These are phyloP conservation scores for Pithys albifrons DNA, from an alignment of 2,113 vertebrate genomes.

Conservation along the genomic window DNA sequence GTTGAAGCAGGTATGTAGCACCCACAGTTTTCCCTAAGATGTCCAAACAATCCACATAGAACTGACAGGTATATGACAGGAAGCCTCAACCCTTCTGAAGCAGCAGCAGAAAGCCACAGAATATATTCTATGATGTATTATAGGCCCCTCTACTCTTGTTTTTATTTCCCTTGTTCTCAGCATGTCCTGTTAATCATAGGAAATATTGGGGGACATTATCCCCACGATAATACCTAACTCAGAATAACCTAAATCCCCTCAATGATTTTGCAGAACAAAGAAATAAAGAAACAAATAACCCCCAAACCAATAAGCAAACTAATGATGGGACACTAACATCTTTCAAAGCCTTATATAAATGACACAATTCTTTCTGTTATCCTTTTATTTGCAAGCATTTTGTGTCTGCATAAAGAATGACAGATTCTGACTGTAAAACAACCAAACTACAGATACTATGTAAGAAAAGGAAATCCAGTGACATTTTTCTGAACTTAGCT, in stretches of 20 bases:
- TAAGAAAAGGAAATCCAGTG: background rate
- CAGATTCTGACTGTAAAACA: background rate
- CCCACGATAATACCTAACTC: background rate
- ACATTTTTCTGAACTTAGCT: background rate
- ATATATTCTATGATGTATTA: background rate
- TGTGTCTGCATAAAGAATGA: background rate
- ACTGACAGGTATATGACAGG: background rate
- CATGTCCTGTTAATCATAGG: background rate
- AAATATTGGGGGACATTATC: background rate
- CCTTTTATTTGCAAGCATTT: background rate
- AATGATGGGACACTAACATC: background rate
- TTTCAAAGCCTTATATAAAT: background rate
- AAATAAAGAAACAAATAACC: background rate
- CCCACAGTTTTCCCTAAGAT: rapidly evolving
- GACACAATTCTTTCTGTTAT: background rate
- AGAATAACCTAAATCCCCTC: background rate
- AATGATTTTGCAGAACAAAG: background rate
- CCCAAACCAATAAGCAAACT: background rate
- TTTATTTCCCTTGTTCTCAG: background rate
- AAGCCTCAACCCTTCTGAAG: background rate
- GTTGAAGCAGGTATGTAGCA: background rate
- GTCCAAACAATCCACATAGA: background rate
- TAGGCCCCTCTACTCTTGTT: rapidly evolving
- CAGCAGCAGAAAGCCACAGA: background rate
- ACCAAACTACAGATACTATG: background rate